Evolutionary conservation across 2,797 vertebrate genomes (phyloP).

Genomic region (Parauchenoglanis ngamensis): DNA sequence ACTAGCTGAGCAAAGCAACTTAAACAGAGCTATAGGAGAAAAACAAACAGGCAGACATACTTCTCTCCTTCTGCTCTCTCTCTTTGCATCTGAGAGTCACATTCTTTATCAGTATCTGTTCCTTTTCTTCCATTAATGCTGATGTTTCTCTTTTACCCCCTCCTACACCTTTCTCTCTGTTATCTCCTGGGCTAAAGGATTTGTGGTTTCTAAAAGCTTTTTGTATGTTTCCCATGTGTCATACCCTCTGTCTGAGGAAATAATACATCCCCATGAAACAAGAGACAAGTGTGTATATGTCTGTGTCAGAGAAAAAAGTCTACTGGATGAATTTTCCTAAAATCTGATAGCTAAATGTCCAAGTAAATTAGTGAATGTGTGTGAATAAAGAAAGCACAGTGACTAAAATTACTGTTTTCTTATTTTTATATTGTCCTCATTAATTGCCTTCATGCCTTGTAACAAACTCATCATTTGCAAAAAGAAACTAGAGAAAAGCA

Average conservation of each 20-base stretch:
- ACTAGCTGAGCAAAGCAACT: slow-evolving; percentile 45
- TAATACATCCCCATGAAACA: slow-evolving; percentile 77
- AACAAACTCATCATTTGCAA: slow-evolving; percentile 71
- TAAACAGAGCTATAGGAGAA: slow-evolving; percentile 62
- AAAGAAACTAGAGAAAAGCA: slow-evolving; percentile 76
- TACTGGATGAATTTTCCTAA: slow-evolving; percentile 2
- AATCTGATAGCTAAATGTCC: not conserved
- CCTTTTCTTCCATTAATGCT: slow-evolving; percentile 47
- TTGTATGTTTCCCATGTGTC: slow-evolving; percentile 73
- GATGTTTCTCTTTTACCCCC: slow-evolving; percentile 18
- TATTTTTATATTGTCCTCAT: slow-evolving; percentile 48
- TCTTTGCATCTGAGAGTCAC: not conserved
- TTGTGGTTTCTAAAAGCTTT: slow-evolving; percentile 82
- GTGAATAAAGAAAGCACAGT: slow-evolving; percentile 21
- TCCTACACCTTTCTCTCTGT: slow-evolving; percentile 42
- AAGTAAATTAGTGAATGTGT: not conserved
- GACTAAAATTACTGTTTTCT: slow-evolving; percentile 25
- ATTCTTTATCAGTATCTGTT: slow-evolving; percentile 29
- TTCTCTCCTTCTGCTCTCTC: not conserved
- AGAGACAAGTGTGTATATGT: slow-evolving; percentile 59
- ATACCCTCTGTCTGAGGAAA: slow-evolving; percentile 74
- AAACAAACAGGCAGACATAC: slow-evolving; percentile 4
- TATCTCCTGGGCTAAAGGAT: slow-evolving; percentile 62
- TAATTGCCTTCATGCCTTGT: slow-evolving; percentile 63
- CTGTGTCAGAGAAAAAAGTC: not conserved